phyloP scores from a whole-genome alignment of 2,113 vertebrate genomes.

The Sinocyclocheilus maitianheensis region DNA sequence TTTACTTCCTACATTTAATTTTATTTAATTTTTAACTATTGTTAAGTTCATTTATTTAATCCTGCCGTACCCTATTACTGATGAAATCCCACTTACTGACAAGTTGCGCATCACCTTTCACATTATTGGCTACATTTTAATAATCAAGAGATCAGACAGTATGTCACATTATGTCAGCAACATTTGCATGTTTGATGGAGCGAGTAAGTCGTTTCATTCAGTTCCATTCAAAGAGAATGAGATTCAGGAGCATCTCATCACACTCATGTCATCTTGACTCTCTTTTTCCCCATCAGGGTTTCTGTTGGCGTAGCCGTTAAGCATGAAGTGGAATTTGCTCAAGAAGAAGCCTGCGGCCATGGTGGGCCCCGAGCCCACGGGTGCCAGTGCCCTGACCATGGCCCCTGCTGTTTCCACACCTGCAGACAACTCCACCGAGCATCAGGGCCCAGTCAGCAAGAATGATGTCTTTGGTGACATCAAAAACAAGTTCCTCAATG shows the following conservation, averaged over 20 bases:
- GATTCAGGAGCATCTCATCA: neutral
- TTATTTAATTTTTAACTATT: too few species aligned
- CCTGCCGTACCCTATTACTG: neutral
- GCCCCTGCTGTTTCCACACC: constrained; percentile 69
- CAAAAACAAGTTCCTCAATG: constrained; percentile 92
- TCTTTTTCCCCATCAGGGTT: constrained; percentile 59
- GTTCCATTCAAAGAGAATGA: neutral
- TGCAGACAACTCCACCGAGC: constrained; percentile 81
- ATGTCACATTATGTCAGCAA: neutral
- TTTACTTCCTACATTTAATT: neutral
- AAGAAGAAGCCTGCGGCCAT: constrained; percentile 81
- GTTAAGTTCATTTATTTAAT: neutral
- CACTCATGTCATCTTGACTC: neutral
- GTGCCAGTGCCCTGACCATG: constrained; percentile 70
- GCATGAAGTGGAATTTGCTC: constrained; percentile 84
- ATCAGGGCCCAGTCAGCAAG: constrained; percentile 25
- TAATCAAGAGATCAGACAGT: constrained; percentile 12
- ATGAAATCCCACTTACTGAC: neutral
- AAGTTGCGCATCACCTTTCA: neutral
- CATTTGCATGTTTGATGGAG: constrained; percentile 7
- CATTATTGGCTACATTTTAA: neutral
- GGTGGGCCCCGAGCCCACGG: constrained; percentile 72
- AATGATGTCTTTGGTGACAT: constrained; percentile 55
- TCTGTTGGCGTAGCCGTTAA: constrained; percentile 68
- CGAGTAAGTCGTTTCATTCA: constrained; percentile 1